Base-by-base conservation (phyloP, 2,797 vertebrate genomes). In the Cephalopachus bancanus region DNA sequence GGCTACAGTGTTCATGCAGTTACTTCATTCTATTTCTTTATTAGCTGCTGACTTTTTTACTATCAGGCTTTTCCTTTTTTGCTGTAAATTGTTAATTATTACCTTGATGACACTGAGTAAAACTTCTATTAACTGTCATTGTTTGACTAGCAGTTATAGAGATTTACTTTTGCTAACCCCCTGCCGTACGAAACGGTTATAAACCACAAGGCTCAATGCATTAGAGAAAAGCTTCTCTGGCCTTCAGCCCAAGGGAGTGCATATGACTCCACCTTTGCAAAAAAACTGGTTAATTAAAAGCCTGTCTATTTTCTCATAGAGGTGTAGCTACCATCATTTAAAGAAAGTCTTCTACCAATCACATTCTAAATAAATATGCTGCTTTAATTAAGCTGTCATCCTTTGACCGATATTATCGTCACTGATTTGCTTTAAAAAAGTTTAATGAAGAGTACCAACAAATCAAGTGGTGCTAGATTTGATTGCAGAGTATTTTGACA, bases 71-170 rank as follows among this genome's bases (percentile, higher is more conserved):
- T 94, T 49, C 44, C 9, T 88, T 94, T 44, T 97, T 83, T 67
- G 1, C 65, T 89, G 37, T 97, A 96, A 97, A 97, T 98, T 97
- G 94, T 97, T 98, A 98, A 97, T 98, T 97, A 91, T 96, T 96
- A 62, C 89, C 75, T 97, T 74, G 26, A 94, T 51, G 93, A 81
- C 67, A 37, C 83, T 65, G 93, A 88, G 78, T 94, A 90, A 95
- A 95, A 93, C 60, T 97, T 97, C 60, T 89, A 72, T 97, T 94
- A 95, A 95, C 71, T 95, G 89, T 90, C 89, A 37, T 88, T 97
- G 93, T 95, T 97, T 96, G 95, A 95, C 53, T 59, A 53, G 57
- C 87, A 95, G 53, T 93, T 90, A 69, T 49, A 75, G 67, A 97
- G 96, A 97, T 98, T 98, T 98, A 94, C 69, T 94, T 85, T 76